Evolutionary conservation across 2,888 invertebrate species (phyloP).

Genomic region (Morpho deidamia): DNA sequence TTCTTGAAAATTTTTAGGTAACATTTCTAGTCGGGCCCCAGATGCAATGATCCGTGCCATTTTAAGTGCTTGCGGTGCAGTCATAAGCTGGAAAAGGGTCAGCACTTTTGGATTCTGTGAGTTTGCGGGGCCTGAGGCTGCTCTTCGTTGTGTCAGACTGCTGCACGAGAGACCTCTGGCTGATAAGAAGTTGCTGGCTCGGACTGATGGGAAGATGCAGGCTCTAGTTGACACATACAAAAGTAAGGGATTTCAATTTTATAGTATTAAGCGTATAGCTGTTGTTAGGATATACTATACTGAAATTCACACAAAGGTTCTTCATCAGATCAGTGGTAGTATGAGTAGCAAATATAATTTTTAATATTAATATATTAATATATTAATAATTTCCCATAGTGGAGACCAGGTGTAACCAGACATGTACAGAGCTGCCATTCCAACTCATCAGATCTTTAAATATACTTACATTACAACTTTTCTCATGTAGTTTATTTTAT

Average conservation of each 20-base stretch:
- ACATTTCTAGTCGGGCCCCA: slow-evolving; percentile 96
- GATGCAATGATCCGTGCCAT: slow-evolving; percentile 96
- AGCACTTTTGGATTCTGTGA: slow-evolving; percentile 99
- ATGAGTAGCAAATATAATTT: too few species aligned
- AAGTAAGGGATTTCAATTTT: slow-evolving; percentile 64
- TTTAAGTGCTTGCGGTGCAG: slow-evolving; percentile 94
- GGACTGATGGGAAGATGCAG: slow-evolving; percentile 98
- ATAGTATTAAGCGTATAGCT: too few species aligned
- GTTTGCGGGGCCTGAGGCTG: slow-evolving; percentile 95
- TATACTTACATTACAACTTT: too few species aligned
- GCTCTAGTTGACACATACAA: slow-evolving; percentile 95
- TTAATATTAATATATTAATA: too few species aligned
- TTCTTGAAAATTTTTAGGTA: slow-evolving; percentile 61
- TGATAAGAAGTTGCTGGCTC: slow-evolving; percentile 95
- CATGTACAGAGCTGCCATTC: too few species aligned
- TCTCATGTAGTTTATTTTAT: too few species aligned
- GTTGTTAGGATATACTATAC: too few species aligned
- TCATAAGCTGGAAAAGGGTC: slow-evolving; percentile 98
- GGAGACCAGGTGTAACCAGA: too few species aligned
- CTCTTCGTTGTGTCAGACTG: slow-evolving; percentile 93
- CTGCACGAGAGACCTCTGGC: slow-evolving; percentile 95
- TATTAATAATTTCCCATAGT: too few species aligned
- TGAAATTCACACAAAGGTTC: too few species aligned
- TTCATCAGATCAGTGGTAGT: too few species aligned
- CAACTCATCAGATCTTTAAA: too few species aligned